phyloP scores from a whole-genome alignment of 2,888 invertebrate genomes.

The Metallyticus violacea region DNA sequence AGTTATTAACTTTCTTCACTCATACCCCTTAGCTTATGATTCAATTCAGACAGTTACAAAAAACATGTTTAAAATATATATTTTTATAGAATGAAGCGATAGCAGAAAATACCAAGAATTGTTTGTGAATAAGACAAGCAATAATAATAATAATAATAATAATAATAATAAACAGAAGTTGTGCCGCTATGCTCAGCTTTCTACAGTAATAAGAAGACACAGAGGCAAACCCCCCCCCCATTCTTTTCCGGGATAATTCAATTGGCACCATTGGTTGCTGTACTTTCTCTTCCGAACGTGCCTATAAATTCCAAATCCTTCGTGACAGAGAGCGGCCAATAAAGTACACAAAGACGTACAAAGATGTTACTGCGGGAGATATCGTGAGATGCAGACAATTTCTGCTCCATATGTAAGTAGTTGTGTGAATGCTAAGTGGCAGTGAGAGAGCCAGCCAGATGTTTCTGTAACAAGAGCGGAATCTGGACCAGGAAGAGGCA shows the following conservation, averaged over 20 bases:
- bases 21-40: too few species aligned
- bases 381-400: neutral
- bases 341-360: neutral
- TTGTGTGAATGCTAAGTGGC: neutral
- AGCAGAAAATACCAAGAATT: too few species aligned
- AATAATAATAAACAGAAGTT: too few species aligned
- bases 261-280: neutral
- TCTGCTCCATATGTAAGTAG: neutral
- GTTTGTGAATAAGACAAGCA: too few species aligned
- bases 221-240: too few species aligned
- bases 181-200: too few species aligned
- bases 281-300: neutral
- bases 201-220: too few species aligned
- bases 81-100: too few species aligned
- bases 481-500: neutral
- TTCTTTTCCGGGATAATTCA: neutral
- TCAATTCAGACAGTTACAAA: too few species aligned
- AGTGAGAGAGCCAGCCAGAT: neutral
- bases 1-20: too few species aligned
- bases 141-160: too few species aligned
- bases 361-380: neutral
- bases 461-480: neutral
- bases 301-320: neutral
- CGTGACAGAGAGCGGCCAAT: neutral
- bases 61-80: too few species aligned